Base-by-base conservation (phyloP, 2,797 vertebrate species). In the Anguilla obscura region DNA sequence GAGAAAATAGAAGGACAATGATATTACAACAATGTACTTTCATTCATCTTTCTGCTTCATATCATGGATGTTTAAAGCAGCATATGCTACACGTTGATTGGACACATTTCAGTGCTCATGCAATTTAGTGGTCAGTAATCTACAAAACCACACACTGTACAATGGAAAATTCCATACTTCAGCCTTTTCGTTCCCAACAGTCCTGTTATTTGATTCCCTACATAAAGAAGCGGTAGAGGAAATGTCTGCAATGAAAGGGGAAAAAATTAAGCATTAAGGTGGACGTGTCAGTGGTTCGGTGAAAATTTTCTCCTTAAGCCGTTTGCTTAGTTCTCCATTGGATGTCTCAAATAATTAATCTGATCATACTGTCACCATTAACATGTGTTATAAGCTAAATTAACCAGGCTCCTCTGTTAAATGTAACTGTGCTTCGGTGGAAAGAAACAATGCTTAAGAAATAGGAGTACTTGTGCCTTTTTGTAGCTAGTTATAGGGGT, bases 121-220 rank as follows among this genome's bases (percentile, higher is more conserved):
- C 74, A 79, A 79, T 76, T 4, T 16, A 76, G 71, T 36, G 30
- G 76, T 80, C 18, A 80, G 7, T 74, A 0, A 74, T 33, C 69
- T 74, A 74, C 69, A 40, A 40, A 40, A 40, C 33, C 18, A 7
- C 45, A 82, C 79, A n/a, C 79, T n/a, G 50, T 48, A 82, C 79
- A 82, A 50, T 48, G 18, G 79, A 50, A 82, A 82, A 82, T 82
- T 50, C 45, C 95, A 88, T 95, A 99, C 98, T 98, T 99, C 86
- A 99, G 97, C 88, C 97, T 96, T 93, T 99, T 97, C 24, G 98
- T 99, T 95, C 98, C 98, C 94, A 99, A 98, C 89, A 99, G 96
- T 92, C 98, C 98, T 0, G 98, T 97, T 95, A 99, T 97, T 95
- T 99, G 98, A 96, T 99, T 99, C 91, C 98, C 98, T 2, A 97